A percentile compares a stretch with the other conserved stretches of the same genome.
Evolutionary conservation across 2,888 invertebrate species (phyloP).

Genomic region (Melitaea athalia): DNA sequence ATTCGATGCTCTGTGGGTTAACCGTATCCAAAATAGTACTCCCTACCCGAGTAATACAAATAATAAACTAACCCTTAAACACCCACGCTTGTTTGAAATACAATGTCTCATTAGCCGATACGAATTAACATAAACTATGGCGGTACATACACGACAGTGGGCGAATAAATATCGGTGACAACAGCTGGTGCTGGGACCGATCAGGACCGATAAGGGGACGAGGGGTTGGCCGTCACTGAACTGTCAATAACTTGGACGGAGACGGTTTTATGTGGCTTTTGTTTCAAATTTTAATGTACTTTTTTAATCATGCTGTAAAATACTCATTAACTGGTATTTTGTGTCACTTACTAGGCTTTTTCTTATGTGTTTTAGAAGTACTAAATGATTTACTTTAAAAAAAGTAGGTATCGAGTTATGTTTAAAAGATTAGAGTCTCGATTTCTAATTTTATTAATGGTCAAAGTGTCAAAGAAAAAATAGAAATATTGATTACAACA

Average conservation of each 20-base stretch:
- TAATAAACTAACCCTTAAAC: slow-evolving; percentile 32
- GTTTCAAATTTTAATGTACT: neutral
- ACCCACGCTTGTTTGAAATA: slow-evolving; percentile 41
- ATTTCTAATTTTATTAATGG: too few species aligned
- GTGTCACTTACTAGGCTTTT: too few species aligned
- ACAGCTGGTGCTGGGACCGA: slow-evolving; percentile 42
- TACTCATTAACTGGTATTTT: neutral
- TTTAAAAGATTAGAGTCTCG: too few species aligned
- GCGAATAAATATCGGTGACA: slow-evolving; percentile 40
- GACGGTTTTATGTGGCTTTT: slow-evolving; percentile 18
- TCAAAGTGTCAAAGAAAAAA: too few species aligned
- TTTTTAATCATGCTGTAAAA: neutral
- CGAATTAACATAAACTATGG: slow-evolving; percentile 54
- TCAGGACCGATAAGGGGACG: slow-evolving; percentile 30
- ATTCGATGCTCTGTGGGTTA: too few species aligned
- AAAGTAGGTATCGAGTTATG: too few species aligned
- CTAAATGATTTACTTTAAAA: too few species aligned
- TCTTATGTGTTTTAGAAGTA: too few species aligned
- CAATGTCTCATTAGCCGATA: slow-evolving; percentile 54
- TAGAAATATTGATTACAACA: neutral
- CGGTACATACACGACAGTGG: slow-evolving; percentile 41
- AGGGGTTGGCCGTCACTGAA: slow-evolving; percentile 25
- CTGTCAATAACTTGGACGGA: slow-evolving; percentile 19
- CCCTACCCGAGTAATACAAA: slow-evolving; percentile 16
- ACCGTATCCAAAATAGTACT: slow-evolving; percentile 7